These are phyloP conservation scores for Salvelinus sp. DNA, from an alignment of 2,113 vertebrate genomes.

Conservation along the genomic window DNA sequence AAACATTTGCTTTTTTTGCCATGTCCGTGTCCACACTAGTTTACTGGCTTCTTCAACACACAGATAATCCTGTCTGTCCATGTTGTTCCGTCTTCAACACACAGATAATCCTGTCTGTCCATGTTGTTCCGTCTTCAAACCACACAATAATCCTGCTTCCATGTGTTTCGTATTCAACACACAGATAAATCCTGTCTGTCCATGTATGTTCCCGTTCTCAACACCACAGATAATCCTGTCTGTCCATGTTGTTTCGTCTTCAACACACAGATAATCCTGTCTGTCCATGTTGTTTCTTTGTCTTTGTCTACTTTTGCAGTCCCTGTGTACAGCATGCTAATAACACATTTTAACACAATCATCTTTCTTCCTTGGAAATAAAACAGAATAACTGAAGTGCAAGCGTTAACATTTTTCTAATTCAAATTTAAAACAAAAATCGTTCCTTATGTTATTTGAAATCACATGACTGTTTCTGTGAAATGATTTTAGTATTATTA, in stretches of 20 bases:
- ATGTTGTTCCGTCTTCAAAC: too few relatives aligned
- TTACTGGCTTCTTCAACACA: slow-evolving; percentile 41
- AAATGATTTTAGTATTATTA: slow-evolving; percentile 17
- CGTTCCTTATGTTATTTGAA: slow-evolving; percentile 40
- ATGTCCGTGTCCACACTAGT: slow-evolving; percentile 32
- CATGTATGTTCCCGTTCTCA: too few relatives aligned
- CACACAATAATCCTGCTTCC: too few relatives aligned
- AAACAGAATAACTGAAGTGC: slow-evolving; percentile 64
- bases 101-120: too few relatives aligned
- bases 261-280: too few relatives aligned
- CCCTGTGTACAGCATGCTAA: slow-evolving; percentile 48
- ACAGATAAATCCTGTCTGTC: too few relatives aligned
- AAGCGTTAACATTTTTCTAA: slow-evolving; percentile 63
- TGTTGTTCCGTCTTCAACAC: slow-evolving; percentile 29
- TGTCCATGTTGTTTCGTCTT: too few relatives aligned
- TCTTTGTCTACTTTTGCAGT: slow-evolving; percentile 48
- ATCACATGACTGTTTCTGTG: slow-evolving; percentile 49
- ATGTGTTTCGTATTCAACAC: too few relatives aligned
- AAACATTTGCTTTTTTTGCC: slow-evolving; percentile 67
- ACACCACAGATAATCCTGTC: too few relatives aligned
- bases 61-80: slow-evolving; percentile 32
- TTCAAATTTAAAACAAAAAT: slow-evolving; percentile 39
- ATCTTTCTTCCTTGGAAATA: slow-evolving; percentile 53
- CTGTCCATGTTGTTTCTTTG: too few relatives aligned
- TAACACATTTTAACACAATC: not conserved